Evolutionary conservation across 2,888 invertebrate genomes (phyloP), one percentile per base, ranked within the genome.

Genomic region (Netelia fuscicornis): DNA sequence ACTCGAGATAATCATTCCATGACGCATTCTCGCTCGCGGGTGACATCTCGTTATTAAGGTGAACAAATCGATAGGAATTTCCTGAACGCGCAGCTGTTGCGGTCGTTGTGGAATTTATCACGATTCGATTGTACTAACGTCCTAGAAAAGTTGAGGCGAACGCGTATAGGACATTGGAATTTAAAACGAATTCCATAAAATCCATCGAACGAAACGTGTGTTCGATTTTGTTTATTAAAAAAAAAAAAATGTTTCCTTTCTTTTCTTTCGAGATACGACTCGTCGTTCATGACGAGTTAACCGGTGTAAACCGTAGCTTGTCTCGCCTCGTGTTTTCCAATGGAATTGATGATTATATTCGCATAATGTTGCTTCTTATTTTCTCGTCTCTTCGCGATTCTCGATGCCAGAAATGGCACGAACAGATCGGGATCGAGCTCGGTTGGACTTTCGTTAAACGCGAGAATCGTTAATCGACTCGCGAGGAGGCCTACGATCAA

Each of bases 371-470:
- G 65, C 17, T 60, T 75, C 44, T 54, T 67, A 20, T 10, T 78
- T 54, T 37, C 70, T 64, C 76, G 88, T 64, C 75, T 86, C 81
- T 72, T 88, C 44, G 87, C 81, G 23, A 90, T 78, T 81, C 83
- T 85, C 10, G 79, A 83, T 3, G 90, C 90, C 23, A 92, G 37
- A 20, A 89, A 86, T 13, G 91, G 91, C 30, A 89, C 87, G 68
- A 92, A 86, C 10, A 92, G 89, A 86, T 89, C 85, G 25, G 89
- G 87, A 84, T 90, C 87, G 30, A 91, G 67, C 81, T 89, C 87
- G 5, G 13, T 44, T 8, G 67, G 37, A 60, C 83, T 76, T 13
- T 84, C 76, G 3, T 81, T 83, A 2, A 62, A 68, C 37, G 86
- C 62, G n/a, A 72, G 54, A 5, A 71, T 85, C n/a, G 77, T 77